Evolutionary conservation across 2,888 invertebrate species (phyloP), one percentile per base, ranked within the genome.

Genomic region (Melanostoma scalare): DNA sequence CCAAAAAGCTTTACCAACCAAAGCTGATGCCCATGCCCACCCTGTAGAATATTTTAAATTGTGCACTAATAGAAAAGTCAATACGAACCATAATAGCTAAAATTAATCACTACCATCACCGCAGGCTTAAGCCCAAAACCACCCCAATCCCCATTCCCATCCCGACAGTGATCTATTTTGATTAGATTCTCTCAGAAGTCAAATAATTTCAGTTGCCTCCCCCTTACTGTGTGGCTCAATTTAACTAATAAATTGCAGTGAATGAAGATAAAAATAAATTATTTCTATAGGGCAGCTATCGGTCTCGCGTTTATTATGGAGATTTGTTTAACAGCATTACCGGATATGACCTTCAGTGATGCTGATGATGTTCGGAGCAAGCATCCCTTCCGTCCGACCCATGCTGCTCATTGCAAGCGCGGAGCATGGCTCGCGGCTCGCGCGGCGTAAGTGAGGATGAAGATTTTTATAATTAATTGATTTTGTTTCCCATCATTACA

Each of bases 381-480:
- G 30, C 9, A 38, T 31, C 30, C 20, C 2, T 9, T 4, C 42
- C 8, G 36, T 30, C 10, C 20, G 20, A 20, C 20, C 20, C 20
- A 20, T 20, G 20, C 1, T 20, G 1, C 20, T 20, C 20, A 20
- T 20, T 20, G 20, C 20, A 20, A 20, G 20, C 20, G 20, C 20
- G 20, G 20, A 20, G 20, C 20, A 20, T 20, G 20, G 20, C 20
- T 20, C 20, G 20, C 20, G 20, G 20, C 20, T 20, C 20, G 20
- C 20, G 20, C 20, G 20, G 20, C 20, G 20, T 20, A 20, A 30
- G 20, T 42, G 31, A 5, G 56, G 56, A 20, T 8, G 52, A 48
- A 48, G 35, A 48, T 40, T 52, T 58, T 67, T 48, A 42, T 72
- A 76, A 81, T 81, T 81, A 76, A 80, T 80, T 80, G 65, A 81